phyloP scores from a whole-genome alignment of 1,140 invertebrate genomes.

The Drosophila melanica region DNA sequence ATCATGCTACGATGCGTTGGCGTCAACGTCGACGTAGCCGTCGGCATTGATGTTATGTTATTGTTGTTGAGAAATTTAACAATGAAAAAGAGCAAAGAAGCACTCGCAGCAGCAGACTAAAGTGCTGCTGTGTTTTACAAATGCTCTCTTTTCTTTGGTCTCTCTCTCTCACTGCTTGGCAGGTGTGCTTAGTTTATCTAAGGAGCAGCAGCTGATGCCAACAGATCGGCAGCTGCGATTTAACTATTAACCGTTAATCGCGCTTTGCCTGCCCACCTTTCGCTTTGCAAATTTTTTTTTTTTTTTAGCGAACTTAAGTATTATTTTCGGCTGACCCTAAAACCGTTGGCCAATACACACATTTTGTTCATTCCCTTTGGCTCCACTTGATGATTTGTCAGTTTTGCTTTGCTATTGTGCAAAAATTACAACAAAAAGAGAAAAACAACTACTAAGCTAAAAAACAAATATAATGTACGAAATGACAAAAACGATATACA shows the following conservation, averaged over 20 bases:
- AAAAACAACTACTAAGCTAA: slow-evolving; percentile 11
- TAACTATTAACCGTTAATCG: slow-evolving; percentile 23
- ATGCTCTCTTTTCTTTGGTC: neutral
- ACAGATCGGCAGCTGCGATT: slow-evolving; percentile 13
- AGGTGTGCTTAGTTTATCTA: slow-evolving; percentile 10
- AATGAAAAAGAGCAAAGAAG: slow-evolving; percentile 32
- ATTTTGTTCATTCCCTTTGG: slow-evolving; percentile 6
- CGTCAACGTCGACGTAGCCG: slow-evolving; percentile 21
- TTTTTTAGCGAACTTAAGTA: neutral
- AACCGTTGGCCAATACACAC: slow-evolving; percentile 26
- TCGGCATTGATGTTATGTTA: slow-evolving; percentile 8
- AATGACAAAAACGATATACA: slow-evolving; percentile 23
- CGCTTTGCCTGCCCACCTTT: slow-evolving; percentile 16
- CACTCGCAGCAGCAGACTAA: neutral
- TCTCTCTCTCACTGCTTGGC: neutral
- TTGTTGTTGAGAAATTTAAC: slow-evolving; percentile 45
- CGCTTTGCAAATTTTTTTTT: slow-evolving; percentile 6
- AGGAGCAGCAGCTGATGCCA: slow-evolving; percentile 14
- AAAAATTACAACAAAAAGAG: slow-evolving; percentile 22
- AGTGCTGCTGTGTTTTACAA: neutral
- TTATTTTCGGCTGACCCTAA: slow-evolving; percentile 36
- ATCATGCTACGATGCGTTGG: slow-evolving; percentile 43
- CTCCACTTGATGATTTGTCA: slow-evolving; percentile 35
- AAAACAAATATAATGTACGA: slow-evolving; percentile 8
- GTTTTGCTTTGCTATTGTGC: slow-evolving; percentile 47